Evolutionary conservation across 2,888 invertebrate genomes (phyloP), one percentile per base, ranked within the genome.

Genomic region (Ephialtes manifestator): DNA sequence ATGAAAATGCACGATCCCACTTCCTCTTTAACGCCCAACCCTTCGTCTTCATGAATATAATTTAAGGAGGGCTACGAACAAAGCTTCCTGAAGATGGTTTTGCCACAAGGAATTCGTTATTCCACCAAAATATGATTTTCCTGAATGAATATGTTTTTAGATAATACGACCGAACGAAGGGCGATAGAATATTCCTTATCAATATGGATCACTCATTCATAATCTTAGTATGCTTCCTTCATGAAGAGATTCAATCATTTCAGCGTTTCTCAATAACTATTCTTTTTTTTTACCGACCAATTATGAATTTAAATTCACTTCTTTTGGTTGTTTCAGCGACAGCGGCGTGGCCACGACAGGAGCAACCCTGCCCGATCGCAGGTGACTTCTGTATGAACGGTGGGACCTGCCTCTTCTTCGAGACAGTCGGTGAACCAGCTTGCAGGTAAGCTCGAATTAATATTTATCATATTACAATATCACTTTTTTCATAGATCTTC

Each of bases 301-400:
- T 58, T 63, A 63, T 63, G n/a, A 35, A 35, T 24, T 31, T 67
- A 31, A 48, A 78, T 72, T 65, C 20, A 71, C 20, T 53, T 55
- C 78, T 55, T 60, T 87, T 85, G 84, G 85, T 87, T 89, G 86
- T 94, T 94, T 63, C 93, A 94, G 94, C 95, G 90, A 94, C 95
- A 92, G 95, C 95, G 86, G 93, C 94, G 89, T 96, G 96, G 95
- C 95, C 95, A 87, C 94, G 95, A 90, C 94, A 96, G 93, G 96
- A 96, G 90, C 95, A 95, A 88, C 96, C 96, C 87, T 96, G 96
- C 94, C 96, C 96, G 85, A 96, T 96, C 95, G 94, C 95, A 89
- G 95, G 96, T 89, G 96, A 96, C 89, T 98, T 96, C 95, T 98
- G 98, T 95, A 96, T 97, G 94, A 98, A 98, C 94, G 97, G 97